Evolutionary conservation across 2,888 invertebrate genomes (phyloP), one percentile per base, ranked within the genome.

Genomic region (Heliconius cydno): DNA sequence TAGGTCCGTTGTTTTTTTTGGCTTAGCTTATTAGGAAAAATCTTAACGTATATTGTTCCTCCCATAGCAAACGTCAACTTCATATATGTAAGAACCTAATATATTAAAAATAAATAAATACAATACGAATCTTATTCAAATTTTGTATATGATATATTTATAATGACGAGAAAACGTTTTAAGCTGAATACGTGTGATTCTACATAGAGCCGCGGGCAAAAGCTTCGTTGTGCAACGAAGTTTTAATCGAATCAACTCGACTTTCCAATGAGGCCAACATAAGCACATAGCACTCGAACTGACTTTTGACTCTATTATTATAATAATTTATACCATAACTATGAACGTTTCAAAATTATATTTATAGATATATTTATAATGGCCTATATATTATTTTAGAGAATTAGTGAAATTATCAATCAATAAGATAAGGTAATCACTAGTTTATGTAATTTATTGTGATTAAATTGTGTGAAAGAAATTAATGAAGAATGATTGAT

Each of bases 171-270:
- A 67, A 57, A 72, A 52, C 76, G 85, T 85, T 87, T 84, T 84
- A 80, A 83, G 85, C 87, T 86, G 84, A 85, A 87, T 86, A 86
- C 87, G 81, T 81, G 81, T 84, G 84, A 86, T 84, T 83, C 81
- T 88, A 91, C 86, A 89, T 88, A 82, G 80, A 82, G 87, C 88
- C 88, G 86, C 87, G 87, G 74, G 57, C 46, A 30, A 68, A 66
- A 67, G 67, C 88, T 85, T 83, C 87, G 86, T 86, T 88, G 88
- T 89, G 88, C 88, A 88, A 87, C 89, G 91, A 91, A 92, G 89
- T 91, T 92, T 91, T 91, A 91, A 91, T 92, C 89, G 90, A 85
- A 87, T 90, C 88, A 86, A 89, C 86, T 87, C 85, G 83, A 87
- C 86, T 88, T 88, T 88, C 86, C 89, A 87, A 90, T 88, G 87